Conservation (phyloP, 2,888 invertebrate genomes). For the Metopia argyrocephala region DNA sequence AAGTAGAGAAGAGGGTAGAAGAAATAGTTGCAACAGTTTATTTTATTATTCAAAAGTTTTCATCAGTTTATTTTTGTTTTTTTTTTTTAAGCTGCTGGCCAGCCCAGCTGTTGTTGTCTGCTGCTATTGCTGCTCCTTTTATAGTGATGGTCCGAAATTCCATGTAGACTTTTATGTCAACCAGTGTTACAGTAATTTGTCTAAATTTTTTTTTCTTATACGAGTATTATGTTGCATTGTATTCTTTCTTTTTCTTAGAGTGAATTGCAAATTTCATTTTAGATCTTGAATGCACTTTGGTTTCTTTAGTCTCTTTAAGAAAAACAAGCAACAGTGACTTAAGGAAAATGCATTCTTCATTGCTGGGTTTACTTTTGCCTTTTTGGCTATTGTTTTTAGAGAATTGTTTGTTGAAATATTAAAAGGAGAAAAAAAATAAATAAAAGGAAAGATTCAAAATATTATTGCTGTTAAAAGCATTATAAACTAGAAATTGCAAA, state of each 20-base stretch:
- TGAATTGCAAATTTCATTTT: slow-evolving; percentile 27
- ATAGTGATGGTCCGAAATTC: background rate
- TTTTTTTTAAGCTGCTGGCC: background rate
- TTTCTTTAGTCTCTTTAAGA: background rate
- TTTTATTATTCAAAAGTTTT: slow-evolving; percentile 58
- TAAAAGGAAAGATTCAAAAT: slow-evolving; percentile 8
- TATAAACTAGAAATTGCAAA: slow-evolving; percentile 47
- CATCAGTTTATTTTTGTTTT: slow-evolving; percentile 52
- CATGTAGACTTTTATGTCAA: slow-evolving; percentile 36
- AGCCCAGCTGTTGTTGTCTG: slow-evolving; percentile 17
- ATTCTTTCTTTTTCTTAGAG: background rate
- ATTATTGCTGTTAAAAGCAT: slow-evolving; percentile 54
- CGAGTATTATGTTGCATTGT: background rate
- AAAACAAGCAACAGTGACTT: background rate
- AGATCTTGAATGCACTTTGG: slow-evolving; percentile 17
- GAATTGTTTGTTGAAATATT: too few species aligned
- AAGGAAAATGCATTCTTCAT: slow-evolving; percentile 7
- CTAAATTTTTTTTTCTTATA: background rate
- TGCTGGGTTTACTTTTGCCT: background rate
- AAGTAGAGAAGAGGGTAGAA: background rate
- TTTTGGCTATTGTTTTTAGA: background rate
- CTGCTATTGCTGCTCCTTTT: slow-evolving; percentile 6
- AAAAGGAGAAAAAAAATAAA: too few species aligned
- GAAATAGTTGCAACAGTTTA: background rate
- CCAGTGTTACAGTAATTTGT: slow-evolving; percentile 42